phyloP scores from a whole-genome alignment of 2,797 vertebrate genomes.

The Channa striata region DNA sequence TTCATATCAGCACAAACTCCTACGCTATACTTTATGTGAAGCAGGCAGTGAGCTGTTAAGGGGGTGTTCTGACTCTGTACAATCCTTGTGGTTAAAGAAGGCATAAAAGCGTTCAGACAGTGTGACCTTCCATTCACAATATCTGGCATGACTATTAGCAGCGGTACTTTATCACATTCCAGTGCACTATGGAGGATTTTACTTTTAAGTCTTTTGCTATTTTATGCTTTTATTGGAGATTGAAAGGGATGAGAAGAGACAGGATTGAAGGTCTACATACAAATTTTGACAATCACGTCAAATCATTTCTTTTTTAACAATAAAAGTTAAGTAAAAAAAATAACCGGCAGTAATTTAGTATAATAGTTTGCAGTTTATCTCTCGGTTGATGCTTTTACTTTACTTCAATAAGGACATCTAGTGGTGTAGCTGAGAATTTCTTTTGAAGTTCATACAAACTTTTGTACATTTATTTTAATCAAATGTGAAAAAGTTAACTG shows the following conservation, averaged over 20 bases:
- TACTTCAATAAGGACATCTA: slow-evolving; percentile 60
- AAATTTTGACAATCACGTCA: no score
- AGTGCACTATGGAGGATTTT: not conserved
- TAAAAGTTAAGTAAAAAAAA: not conserved
- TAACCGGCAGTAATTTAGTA: not conserved
- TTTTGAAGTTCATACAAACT: not conserved
- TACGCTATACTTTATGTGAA: not conserved
- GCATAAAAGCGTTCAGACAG: not conserved
- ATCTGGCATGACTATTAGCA: not conserved
- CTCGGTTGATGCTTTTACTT: not conserved
- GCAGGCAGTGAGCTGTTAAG: not conserved
- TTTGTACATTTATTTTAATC: not conserved
- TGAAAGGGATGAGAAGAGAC: no score
- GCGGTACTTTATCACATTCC: no score
- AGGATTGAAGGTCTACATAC: not conserved
- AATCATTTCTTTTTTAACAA: not conserved
- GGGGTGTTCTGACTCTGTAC: slow-evolving; percentile 4
- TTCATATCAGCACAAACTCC: not conserved
- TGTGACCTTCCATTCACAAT: not conserved
- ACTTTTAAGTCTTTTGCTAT: no score
- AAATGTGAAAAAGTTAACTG: not conserved
- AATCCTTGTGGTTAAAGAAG: not conserved
- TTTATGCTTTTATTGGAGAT: no score
- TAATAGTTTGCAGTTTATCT: not conserved
- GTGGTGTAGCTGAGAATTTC: slow-evolving; percentile 46